phyloP scores from a whole-genome alignment of 2,113 vertebrate species.

The Pristiophorus japonicus region DNA sequence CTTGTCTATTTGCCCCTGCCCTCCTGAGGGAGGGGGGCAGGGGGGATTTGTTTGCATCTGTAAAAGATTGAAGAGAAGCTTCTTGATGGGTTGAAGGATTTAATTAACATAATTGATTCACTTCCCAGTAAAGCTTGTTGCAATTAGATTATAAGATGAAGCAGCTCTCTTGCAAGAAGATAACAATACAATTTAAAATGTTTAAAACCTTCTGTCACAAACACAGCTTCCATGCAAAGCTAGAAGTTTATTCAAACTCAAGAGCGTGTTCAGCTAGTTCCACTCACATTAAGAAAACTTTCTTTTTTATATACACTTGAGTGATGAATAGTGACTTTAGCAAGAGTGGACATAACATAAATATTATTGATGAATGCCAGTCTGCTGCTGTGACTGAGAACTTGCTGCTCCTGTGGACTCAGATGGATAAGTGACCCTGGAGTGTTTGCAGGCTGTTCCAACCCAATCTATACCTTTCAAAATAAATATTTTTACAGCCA shows the following conservation, averaged over 20 bases:
- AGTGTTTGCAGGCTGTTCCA: slow-evolving; percentile 24
- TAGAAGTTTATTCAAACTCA: neutral
- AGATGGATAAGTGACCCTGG: slow-evolving; percentile 8
- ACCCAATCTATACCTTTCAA: neutral
- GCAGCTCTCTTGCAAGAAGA: neutral
- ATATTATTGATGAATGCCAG: slow-evolving; percentile 20
- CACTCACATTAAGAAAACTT: neutral
- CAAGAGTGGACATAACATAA: neutral
- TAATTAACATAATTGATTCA: slow-evolving; percentile 33
- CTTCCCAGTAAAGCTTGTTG: neutral
- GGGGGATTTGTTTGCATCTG: neutral
- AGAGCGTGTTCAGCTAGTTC: neutral
- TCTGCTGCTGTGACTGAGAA: slow-evolving; percentile 14
- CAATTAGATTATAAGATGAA: neutral
- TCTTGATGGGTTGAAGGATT: neutral
- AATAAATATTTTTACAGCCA: slow-evolving; percentile 33
- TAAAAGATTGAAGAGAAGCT: neutral
- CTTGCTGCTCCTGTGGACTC: neutral
- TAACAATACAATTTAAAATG: neutral
- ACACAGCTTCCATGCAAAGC: neutral
- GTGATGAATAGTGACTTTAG: neutral
- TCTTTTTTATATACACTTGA: neutral
- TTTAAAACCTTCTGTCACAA: neutral
- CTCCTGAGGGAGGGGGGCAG: neutral
- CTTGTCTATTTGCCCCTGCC: neutral